Evolutionary conservation across 2,888 invertebrate genomes (phyloP).

Genomic region (Agonopterix heracliana): DNA sequence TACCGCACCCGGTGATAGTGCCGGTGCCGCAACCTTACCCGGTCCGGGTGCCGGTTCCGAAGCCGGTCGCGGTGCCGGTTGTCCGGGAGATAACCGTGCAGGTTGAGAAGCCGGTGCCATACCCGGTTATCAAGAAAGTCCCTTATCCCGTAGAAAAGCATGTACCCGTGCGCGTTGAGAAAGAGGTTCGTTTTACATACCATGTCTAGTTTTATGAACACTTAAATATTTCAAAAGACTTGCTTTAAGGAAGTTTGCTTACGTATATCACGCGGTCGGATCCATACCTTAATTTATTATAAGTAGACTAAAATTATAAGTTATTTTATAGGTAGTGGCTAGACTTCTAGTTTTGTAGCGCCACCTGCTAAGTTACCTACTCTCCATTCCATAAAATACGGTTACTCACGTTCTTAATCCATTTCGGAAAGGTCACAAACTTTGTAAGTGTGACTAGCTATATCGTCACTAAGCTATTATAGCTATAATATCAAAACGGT

Average conservation of each 20-base stretch:
- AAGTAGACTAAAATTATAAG: too few species aligned
- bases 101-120: constrained; percentile 79
- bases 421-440: too few species aligned
- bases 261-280: not conserved
- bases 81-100: constrained; percentile 76
- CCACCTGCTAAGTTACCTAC: too few species aligned
- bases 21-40: constrained; percentile 85
- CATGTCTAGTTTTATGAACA: constrained; percentile 1
- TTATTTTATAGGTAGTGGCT: too few species aligned
- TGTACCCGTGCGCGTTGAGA: constrained; percentile 83
- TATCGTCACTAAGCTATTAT: too few species aligned
- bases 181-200: constrained; percentile 75
- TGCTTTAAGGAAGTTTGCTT: not conserved
- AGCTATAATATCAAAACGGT: too few species aligned
- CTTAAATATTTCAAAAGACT: not conserved
- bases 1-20: constrained; percentile 85
- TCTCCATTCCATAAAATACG: too few species aligned
- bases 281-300: too few species aligned
- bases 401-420: too few species aligned
- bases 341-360: too few species aligned
- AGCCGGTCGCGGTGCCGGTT: constrained; percentile 82
- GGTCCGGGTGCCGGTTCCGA: constrained; percentile 82
- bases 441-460: too few species aligned
- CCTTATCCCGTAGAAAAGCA: constrained; percentile 85
- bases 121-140: constrained; percentile 81